These are phyloP conservation scores for human (Homo sapiens) DNA, from an alignment of 2,113 vertebrate genomes.

Conservation along the genomic window DNA sequence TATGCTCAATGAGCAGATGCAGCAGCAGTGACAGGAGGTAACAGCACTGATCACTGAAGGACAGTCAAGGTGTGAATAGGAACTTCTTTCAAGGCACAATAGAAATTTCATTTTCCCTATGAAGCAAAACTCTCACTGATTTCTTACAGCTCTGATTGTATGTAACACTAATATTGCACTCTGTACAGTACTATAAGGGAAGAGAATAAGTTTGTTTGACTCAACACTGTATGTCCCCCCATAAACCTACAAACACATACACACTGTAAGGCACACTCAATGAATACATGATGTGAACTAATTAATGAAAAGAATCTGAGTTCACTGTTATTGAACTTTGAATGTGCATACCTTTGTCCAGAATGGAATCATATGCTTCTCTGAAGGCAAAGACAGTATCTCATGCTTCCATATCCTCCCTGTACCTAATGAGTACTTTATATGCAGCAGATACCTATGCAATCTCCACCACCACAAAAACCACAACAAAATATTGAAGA, in stretches of 20 bases:
- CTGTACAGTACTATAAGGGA: not conserved
- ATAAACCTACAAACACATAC: not conserved
- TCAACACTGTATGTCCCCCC: not conserved
- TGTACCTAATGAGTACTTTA: not conserved
- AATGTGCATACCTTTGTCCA: not conserved
- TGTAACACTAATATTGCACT: not conserved
- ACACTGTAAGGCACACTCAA: not conserved
- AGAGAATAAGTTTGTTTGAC: conserved; percentile 2
- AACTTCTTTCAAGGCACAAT: conserved; percentile 1
- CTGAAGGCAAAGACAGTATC: not conserved
- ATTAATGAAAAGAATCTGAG: conserved; percentile 1
- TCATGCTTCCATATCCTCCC: not conserved
- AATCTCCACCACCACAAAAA: not conserved
- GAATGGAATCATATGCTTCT: not conserved
- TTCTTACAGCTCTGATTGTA: not conserved
- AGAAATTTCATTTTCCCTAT: not conserved
- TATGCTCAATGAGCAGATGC: not conserved
- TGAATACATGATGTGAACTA: not conserved
- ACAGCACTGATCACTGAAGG: not conserved
- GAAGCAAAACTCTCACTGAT: not conserved
- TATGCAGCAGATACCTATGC: not conserved
- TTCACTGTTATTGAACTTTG: not conserved
- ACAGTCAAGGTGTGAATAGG: not conserved
- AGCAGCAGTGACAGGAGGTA: not conserved
- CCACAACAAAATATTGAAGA: not conserved